phyloP scores from a whole-genome alignment of 1,140 invertebrate species.

The Drosophila hydei region DNA sequence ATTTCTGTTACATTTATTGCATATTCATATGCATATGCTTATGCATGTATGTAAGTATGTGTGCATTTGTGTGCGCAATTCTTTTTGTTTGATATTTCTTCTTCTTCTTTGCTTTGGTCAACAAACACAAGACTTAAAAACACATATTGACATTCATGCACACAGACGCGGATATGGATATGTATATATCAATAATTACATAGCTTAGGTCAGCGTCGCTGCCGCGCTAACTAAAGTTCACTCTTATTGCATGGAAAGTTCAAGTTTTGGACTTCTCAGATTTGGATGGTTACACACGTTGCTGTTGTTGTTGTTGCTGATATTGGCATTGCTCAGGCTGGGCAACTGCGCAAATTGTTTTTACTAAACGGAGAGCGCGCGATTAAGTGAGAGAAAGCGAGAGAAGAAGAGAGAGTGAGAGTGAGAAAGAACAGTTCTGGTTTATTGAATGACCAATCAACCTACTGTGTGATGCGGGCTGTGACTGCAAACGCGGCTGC shows the following conservation, averaged over 20 bases:
- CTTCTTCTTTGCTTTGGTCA: too few relatives aligned
- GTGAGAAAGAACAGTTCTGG: constrained; percentile 35
- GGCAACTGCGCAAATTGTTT: constrained; percentile 78
- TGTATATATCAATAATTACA: too few relatives aligned
- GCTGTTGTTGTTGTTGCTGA: constrained; percentile 32
- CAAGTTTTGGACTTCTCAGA: background rate
- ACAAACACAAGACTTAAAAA: too few relatives aligned
- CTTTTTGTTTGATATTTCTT: too few relatives aligned
- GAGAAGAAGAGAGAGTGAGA: constrained; percentile 12
- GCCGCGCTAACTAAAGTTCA: too few relatives aligned
- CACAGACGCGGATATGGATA: too few relatives aligned
- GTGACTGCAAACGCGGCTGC: constrained; percentile 18
- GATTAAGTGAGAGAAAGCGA: constrained; percentile 7
- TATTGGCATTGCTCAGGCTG: constrained; percentile 46
- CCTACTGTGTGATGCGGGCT: constrained; percentile 66
- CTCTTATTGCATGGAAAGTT: too few relatives aligned
- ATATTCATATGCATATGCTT: background rate
- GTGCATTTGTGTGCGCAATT: background rate
- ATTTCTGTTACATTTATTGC: background rate
- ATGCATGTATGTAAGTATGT: constrained; percentile 37
- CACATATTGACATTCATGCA: too few relatives aligned
- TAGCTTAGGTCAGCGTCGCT: too few relatives aligned
- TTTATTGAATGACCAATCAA: constrained; percentile 80
- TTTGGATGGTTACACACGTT: constrained; percentile 24
- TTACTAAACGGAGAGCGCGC: constrained; percentile 24